phyloP scores from a whole-genome alignment of 2,797 vertebrate genomes.

The Rhodeus uyekii region DNA sequence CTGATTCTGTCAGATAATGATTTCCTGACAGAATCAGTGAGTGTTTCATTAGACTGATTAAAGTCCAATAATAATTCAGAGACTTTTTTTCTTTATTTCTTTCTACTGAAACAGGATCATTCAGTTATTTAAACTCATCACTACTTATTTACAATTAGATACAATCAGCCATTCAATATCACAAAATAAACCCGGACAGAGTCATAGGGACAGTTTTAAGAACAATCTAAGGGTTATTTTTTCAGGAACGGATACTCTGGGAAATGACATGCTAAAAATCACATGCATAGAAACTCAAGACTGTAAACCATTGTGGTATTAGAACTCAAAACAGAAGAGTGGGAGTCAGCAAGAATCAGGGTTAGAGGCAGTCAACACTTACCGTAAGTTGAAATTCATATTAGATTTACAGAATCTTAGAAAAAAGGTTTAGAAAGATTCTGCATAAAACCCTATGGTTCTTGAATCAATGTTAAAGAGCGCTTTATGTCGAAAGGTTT shows the following conservation, averaged over 20 bases:
- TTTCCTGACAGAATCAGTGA: background rate
- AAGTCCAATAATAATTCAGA: background rate
- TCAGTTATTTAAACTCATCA: background rate
- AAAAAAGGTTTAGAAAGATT: no score
- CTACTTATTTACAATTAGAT: background rate
- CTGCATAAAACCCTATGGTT: background rate
- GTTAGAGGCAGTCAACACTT: background rate
- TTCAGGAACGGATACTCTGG: constrained; percentile 4
- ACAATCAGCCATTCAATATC: background rate
- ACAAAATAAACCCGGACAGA: background rate
- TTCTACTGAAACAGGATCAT: background rate
- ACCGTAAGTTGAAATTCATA: background rate
- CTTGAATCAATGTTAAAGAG: background rate
- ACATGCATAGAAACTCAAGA: constrained; percentile 20
- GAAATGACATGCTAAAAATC: constrained; percentile 2
- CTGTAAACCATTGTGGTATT: background rate
- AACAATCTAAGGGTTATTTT: background rate
- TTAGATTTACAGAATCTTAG: no score
- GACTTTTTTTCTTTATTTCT: background rate
- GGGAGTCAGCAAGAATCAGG: background rate
- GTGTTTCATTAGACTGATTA: background rate
- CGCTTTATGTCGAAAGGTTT: background rate
- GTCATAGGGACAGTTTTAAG: background rate
- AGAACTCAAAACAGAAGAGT: background rate
- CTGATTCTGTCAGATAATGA: background rate